Evolutionary conservation across 1,140 invertebrate genomes (phyloP).

Genomic region (Grapholita molesta): DNA sequence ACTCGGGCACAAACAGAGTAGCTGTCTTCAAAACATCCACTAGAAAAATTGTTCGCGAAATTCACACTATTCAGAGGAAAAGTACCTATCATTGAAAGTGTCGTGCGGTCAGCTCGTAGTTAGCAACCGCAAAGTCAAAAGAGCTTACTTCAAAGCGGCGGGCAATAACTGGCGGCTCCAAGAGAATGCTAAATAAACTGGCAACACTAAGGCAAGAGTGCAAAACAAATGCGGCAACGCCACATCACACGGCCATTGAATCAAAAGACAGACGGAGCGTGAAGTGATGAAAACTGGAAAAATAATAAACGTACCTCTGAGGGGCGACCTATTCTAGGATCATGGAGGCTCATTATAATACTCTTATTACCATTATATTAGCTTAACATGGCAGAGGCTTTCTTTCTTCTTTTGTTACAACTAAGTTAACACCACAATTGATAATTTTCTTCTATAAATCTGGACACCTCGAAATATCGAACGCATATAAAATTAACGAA

Average conservation of each 20-base stretch:
- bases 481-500: too few species aligned
- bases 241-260: constrained; percentile 74
- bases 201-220: constrained; percentile 62
- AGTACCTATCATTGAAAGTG: constrained; percentile 57
- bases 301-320: constrained; percentile 58
- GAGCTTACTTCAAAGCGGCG: constrained; percentile 70
- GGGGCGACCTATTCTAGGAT: constrained; percentile 64
- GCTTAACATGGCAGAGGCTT: background rate
- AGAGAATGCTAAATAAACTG: constrained; percentile 73
- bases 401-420: background rate
- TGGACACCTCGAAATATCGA: too few species aligned
- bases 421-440: background rate
- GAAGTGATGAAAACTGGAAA: constrained; percentile 74
- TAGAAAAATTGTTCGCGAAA: constrained; percentile 20
- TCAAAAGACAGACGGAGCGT: constrained; percentile 71
- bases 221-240: constrained; percentile 73
- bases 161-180: constrained; percentile 58
- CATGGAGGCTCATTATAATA: constrained; percentile 25
- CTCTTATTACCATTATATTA: background rate
- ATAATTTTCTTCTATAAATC: too few species aligned
- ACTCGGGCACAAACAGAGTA: constrained; percentile 18
- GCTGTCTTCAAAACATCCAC: constrained; percentile 13
- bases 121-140: constrained; percentile 56
- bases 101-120: constrained; percentile 59
- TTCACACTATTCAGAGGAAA: constrained; percentile 40